Conservation (phyloP, 2,113 vertebrate genomes). For the Stegostoma tigrinum region DNA sequence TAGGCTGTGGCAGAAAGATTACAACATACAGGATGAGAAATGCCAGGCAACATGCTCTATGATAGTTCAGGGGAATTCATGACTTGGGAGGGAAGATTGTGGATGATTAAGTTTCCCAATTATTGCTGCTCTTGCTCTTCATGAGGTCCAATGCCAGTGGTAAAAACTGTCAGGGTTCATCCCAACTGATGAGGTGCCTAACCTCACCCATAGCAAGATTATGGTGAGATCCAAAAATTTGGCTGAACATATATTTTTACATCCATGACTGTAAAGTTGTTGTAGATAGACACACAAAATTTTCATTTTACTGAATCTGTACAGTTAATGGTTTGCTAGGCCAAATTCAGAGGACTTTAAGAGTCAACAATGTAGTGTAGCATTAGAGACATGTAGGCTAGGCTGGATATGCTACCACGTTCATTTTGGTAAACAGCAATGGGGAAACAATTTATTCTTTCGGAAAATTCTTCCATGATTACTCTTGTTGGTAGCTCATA, state of each 20-base stretch:
- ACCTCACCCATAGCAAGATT: not conserved
- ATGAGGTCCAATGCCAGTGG: not conserved
- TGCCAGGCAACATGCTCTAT: not conserved
- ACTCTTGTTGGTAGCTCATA: not conserved
- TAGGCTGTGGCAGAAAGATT: not conserved
- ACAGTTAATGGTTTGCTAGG: not conserved
- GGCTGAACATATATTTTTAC: not conserved
- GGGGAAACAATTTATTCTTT: not conserved
- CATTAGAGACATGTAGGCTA: not conserved
- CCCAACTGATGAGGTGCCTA: not conserved
- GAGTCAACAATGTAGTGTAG: not conserved
- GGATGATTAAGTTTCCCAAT: not conserved
- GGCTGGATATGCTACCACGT: not conserved
- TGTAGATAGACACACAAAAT: not conserved
- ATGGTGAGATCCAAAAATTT: not conserved
- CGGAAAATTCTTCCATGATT: not conserved
- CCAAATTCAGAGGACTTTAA: not conserved
- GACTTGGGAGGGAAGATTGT: not conserved
- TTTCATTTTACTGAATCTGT: not conserved
- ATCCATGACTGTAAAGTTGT: not conserved
- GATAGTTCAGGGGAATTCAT: not conserved
- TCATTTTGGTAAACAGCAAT: not conserved
- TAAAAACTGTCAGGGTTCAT: not conserved
- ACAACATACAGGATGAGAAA: not conserved
- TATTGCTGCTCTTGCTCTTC: not conserved